A percentile compares a stretch with the other conserved stretches of the same genome.
phyloP scores from a whole-genome alignment of 1,140 invertebrate genomes.

The Sogatella furcifera region DNA sequence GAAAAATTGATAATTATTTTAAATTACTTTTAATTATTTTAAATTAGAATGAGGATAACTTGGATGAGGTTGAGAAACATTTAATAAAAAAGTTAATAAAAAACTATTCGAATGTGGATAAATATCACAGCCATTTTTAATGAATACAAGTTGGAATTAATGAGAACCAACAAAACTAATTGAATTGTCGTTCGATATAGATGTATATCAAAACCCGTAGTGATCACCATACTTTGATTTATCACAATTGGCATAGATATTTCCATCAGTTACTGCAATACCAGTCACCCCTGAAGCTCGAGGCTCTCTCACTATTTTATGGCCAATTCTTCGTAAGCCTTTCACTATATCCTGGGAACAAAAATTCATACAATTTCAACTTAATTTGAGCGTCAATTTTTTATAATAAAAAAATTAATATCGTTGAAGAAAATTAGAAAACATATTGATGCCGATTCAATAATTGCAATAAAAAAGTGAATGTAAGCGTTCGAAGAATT shows the following conservation, averaged over 20 bases:
- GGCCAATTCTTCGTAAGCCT: conserved; percentile 9
- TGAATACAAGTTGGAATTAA: too few relatives aligned
- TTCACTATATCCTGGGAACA: conserved; percentile 13
- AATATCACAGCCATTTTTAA: too few relatives aligned
- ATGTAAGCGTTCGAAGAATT: too few relatives aligned
- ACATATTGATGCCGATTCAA: background rate
- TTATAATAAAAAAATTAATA: too few relatives aligned
- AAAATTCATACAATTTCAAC: background rate
- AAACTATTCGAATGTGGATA: too few relatives aligned
- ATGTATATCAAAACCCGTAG: conserved; percentile 10
- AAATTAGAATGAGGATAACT: too few relatives aligned
- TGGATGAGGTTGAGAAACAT: too few relatives aligned
- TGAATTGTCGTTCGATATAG: background rate
- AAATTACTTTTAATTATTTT: too few relatives aligned
- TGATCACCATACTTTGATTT: conserved; percentile 8
- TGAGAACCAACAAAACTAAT: too few relatives aligned
- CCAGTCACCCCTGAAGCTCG: conserved; percentile 5
- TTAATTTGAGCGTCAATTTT: background rate
- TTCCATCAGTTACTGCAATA: background rate
- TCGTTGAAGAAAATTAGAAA: background rate
- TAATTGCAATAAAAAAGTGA: too few relatives aligned
- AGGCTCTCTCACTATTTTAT: background rate
- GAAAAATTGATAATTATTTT: too few relatives aligned
- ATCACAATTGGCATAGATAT: conserved; percentile 12
- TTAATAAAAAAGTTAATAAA: too few relatives aligned